Evolutionary conservation across 2,888 invertebrate species (phyloP), one percentile per base, ranked within the genome.

Genomic region (Drosophila fulvimacula): DNA sequence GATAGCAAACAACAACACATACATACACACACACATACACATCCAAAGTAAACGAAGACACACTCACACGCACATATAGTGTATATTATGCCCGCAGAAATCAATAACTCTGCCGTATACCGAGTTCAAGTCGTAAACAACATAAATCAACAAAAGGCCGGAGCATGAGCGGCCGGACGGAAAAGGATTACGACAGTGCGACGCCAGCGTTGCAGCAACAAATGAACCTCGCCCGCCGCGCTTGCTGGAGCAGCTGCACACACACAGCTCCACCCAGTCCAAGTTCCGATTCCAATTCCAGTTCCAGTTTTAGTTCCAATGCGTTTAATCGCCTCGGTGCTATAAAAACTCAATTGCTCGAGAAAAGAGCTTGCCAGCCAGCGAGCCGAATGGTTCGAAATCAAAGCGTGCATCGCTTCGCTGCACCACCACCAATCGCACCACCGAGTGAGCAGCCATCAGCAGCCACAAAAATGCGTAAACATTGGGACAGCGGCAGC

Each of bases 181-280:
- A 85, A 65, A 73, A 82, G 76, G 84, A 85, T 73, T 88, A 82
- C 66, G 89, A 89, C 70, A 90, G 89, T 73, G 91, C 90, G 63
- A 90, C 91, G 68, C 87, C 91, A 62, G 91, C 95, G 70, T 91
- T 95, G 90, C 93, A 94, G 92, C 95, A 95, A 92, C 94, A 95
- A 90, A 95, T 95, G 89, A 95, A 95, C 92, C 92, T 95, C 88
- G 95, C 95, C 82, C 93, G 95, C 81, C 94, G 95, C 79, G 95
- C 95, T 72, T 95, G 95, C 93, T 95, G 95, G 95, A 73, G 56
- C 42, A 73, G 44, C 56, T 15, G 51, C 49, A 39, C 19, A 24
- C 10, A 21, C 15, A 46, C 60, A 58, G 48, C n/a, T 46, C 5
- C 21, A 48, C 7, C 27, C 48, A 32, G 42, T 11, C 30, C 32